Base-by-base conservation (phyloP, 2,888 invertebrate species). In the Lasioglossum figueresi region DNA sequence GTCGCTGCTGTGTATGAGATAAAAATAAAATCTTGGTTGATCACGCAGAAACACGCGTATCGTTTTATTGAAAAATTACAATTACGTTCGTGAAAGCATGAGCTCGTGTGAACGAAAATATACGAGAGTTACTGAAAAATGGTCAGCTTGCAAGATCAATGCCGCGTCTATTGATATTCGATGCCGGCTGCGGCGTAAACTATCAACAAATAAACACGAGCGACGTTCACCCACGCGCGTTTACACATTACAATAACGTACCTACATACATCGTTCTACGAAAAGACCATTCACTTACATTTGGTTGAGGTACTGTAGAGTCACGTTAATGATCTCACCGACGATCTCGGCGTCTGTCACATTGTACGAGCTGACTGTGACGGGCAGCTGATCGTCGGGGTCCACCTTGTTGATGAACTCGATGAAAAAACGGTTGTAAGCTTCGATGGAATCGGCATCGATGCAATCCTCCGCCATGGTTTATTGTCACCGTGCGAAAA, bases 241-340 rank as follows among this genome's bases (percentile, higher is more conserved):
- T 56, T 63, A 45, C 84, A 71, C 75, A 37, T 14, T 37, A 78
- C 31, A 31, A n/a, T 8, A 14, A 43, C 48, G 23, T 23, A 52
- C 23, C 23, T 8, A 48, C 0, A 16, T n/a, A 43, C 66, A 76
- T 77, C n/a, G 27, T 71, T 75, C 40, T 19, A 66, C 66, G 70
- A 84, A 79, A 78, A 75, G 19, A 74, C 45, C 76, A 34, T 59
- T 45, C 72, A 96, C 97, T 97, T 95, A 98, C 98, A 97, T 97
- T 95, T 97, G 97, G 90, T 96, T 96, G 92, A 98, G 96, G 95
- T 97, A 98, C 94, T 97, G 97, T 80, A 97, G 96, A 76, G 96
- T 96, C 97, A 97, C 97, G 95, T 97, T 97, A 83, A 97, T 96
- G 87, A 97, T 96, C 94, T 97, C 97, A 73, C 97, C 98, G 90